Percentiles rank a stretch among this genome's conserved stretches.
phyloP scores from a whole-genome alignment of 2,113 vertebrate species.

The Tretioscincus oriximinensis region DNA sequence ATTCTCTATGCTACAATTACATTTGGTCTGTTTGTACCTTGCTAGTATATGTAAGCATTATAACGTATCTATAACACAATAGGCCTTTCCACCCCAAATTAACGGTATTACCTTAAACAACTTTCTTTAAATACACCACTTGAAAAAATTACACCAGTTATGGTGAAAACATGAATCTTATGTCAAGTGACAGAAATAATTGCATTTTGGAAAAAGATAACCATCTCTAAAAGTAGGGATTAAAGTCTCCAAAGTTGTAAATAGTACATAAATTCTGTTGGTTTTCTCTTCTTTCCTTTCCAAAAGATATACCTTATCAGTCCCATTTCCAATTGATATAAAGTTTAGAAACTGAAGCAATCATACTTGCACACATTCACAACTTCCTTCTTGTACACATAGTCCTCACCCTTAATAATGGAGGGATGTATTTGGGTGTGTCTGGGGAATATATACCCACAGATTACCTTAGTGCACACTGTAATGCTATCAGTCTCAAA shows the following conservation, averaged over 20 bases:
- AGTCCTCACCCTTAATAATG: neutral
- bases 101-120: conserved; percentile 58
- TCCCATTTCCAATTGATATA: neutral
- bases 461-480: neutral
- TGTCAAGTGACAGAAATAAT: conserved; percentile 60
- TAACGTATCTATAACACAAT: conserved; percentile 42
- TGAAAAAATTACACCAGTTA: conserved; percentile 57
- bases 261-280: conserved; percentile 15
- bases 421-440: neutral
- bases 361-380: too few species aligned
- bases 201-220: conserved; percentile 49
- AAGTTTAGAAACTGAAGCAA: neutral
- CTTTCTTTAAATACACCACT: conserved; percentile 61
- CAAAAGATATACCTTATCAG: neutral
- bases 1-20: conserved; percentile 30
- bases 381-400: neutral
- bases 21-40: conserved; percentile 48
- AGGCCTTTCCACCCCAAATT: conserved; percentile 50
- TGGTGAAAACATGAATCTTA: conserved; percentile 45
- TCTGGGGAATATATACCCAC: neutral
- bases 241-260: conserved; percentile 22
- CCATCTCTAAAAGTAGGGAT: conserved; percentile 19
- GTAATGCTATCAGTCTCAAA: too few species aligned
- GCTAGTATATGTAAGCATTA: conserved; percentile 38
- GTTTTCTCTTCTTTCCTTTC: neutral